Base-by-base conservation (phyloP, 2,113 vertebrate species). In the Crotalus tigris region DNA sequence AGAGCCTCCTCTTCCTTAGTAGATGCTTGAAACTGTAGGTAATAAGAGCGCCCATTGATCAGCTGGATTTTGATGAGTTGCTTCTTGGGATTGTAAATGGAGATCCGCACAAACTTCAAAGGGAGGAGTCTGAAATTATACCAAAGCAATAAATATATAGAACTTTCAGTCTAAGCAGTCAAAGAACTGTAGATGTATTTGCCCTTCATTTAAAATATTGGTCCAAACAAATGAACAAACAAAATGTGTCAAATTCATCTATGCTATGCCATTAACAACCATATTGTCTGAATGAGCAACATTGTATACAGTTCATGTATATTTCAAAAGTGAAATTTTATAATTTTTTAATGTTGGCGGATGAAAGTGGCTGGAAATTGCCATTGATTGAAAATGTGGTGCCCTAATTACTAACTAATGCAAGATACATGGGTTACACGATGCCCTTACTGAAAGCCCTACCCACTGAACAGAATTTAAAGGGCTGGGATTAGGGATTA, bases 81-180 rank as follows among this genome's bases (percentile, higher is more conserved):
- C 87, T 89, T 86, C 46, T 90, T 13, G 0, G 75, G 64, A 17
- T 93, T 81, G 10, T 93, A 46, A 51, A 93, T 89, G 33, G 93
- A 93, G 51, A 93, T 61, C 17, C 91, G 87, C 23, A 93, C 93
- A 46, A 92, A 93, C n/a, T 92, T 92, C 87, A 93, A 61, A 85
- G 93, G 93, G 11, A 93, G 55, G 69, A 92, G 87, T 58, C 93
- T 93, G 49, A 8, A 23, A 24, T 5, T 24, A 55, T 39, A 86
- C 19, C 44, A 85, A 55, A 91, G 44, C 7, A 11, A 24, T 26
- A 24, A 19, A 92, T 88, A 23, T 10, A 55, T 23, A 61, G 44
- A 51, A 57, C 5, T 46, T 21, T 44, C 75, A 44, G 8, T 81
- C 33, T 33, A 81, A 44, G 15, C 15, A 17, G 7, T 21, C n/a